Evolutionary conservation across 2,888 invertebrate genomes (phyloP).

Genomic region (Mylabris sibirica): DNA sequence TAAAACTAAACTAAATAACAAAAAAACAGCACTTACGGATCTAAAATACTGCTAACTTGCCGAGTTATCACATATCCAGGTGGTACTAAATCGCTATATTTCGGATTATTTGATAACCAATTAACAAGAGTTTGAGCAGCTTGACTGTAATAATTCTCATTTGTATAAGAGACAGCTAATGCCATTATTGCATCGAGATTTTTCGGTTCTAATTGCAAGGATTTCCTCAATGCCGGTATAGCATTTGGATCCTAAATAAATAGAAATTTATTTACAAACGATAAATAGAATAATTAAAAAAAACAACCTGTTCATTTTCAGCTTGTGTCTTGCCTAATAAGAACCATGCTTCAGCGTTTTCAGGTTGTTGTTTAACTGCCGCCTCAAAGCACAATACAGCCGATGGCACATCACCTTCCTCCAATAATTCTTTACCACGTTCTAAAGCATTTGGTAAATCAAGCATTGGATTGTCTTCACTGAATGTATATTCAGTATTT

Average conservation of each 20-base stretch:
- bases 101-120: slow-evolving; percentile 82
- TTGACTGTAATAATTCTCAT: slow-evolving; percentile 91
- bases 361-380: slow-evolving; percentile 83
- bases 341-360: slow-evolving; percentile 85
- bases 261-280: background rate
- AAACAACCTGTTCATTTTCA: slow-evolving; percentile 89
- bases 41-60: slow-evolving; percentile 62
- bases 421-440: slow-evolving; percentile 83
- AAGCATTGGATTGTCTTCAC: slow-evolving; percentile 85
- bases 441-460: slow-evolving; percentile 80
- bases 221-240: slow-evolving; percentile 89
- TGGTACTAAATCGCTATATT: slow-evolving; percentile 78
- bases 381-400: slow-evolving; percentile 97
- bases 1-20: slow-evolving; percentile 29
- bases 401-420: slow-evolving; percentile 90
- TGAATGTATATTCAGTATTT: slow-evolving; percentile 78
- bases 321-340: slow-evolving; percentile 91
- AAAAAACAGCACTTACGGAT: slow-evolving; percentile 58
- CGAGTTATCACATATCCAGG: slow-evolving; percentile 63
- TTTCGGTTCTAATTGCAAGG: slow-evolving; percentile 78
- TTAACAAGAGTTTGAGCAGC: slow-evolving; percentile 83
- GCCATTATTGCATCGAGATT: slow-evolving; percentile 88
- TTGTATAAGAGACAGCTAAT: slow-evolving; percentile 93
- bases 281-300: background rate
- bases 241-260: slow-evolving; percentile 79